These are phyloP conservation scores for Phania funesta DNA, from an alignment of 2,888 invertebrate genomes.

Conservation along the genomic window DNA sequence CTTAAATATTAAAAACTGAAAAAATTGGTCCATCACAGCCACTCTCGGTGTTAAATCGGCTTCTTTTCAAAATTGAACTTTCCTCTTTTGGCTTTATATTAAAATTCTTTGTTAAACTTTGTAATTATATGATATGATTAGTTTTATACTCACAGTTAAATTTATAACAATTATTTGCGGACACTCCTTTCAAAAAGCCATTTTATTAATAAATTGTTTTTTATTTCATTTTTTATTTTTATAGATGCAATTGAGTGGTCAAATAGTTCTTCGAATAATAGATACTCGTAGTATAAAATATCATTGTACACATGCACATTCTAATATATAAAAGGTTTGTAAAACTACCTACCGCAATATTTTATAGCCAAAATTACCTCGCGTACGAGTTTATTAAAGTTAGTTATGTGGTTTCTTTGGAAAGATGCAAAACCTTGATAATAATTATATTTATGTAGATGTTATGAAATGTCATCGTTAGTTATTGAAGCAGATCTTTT, in stretches of 20 bases:
- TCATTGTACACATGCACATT: background rate
- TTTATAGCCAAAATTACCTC: slow-evolving; percentile 39
- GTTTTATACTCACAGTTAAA: background rate
- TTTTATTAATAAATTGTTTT: background rate
- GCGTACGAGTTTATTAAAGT: background rate
- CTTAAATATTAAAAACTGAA: too few species aligned
- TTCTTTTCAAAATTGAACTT: too few species aligned
- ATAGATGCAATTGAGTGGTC: slow-evolving; percentile 36
- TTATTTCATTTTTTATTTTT: background rate
- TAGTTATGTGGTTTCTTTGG: slow-evolving; percentile 13
- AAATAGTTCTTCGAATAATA: slow-evolving; percentile 15
- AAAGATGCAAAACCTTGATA: slow-evolving; percentile 50
- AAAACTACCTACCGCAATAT: slow-evolving; percentile 50
- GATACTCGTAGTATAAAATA: background rate
- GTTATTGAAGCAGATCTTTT: slow-evolving; percentile 41
- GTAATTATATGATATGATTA: background rate
- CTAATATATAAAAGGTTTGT: background rate
- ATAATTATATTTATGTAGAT: slow-evolving; percentile 38
- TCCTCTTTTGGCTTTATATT: too few species aligned
- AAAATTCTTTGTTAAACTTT: too few species aligned
- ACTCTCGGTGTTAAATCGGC: too few species aligned
- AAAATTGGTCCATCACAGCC: too few species aligned
- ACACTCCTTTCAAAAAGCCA: slow-evolving; percentile 51
- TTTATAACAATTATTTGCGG: slow-evolving; percentile 7
- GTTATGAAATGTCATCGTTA: slow-evolving; percentile 61